Evolutionary conservation across 2,797 vertebrate species (phyloP).

Genomic region (Xenentodon cancila): DNA sequence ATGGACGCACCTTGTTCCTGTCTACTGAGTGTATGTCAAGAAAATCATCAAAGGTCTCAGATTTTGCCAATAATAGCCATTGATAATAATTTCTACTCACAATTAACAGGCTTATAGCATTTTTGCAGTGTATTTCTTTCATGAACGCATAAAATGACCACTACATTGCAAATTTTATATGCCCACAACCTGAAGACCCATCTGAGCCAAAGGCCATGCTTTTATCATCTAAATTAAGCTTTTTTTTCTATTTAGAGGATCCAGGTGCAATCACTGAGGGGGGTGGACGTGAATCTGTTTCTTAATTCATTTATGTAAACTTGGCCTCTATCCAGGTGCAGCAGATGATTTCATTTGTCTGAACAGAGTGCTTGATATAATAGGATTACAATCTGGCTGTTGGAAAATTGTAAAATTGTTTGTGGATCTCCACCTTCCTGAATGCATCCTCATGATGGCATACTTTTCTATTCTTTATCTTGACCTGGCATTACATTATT

Average conservation of each 20-base stretch:
- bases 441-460: constrained; percentile 55
- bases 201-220: constrained; percentile 37
- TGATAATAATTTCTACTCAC: constrained; percentile 13
- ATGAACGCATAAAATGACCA: constrained; percentile 16
- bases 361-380: constrained; percentile 75
- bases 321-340: constrained; percentile 76
- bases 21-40: too few relatives aligned
- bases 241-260: constrained; percentile 61
- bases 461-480: constrained; percentile 26
- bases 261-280: constrained; percentile 72
- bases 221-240: constrained; percentile 68
- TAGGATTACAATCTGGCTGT: constrained; percentile 77
- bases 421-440: constrained; percentile 59
- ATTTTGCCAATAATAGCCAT: constrained; percentile 2
- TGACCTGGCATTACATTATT: constrained; percentile 23
- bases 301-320: constrained; percentile 81
- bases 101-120: background rate
- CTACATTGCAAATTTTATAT: constrained; percentile 20
- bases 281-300: constrained; percentile 77
- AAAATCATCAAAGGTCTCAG: constrained; percentile 10
- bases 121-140: constrained; percentile 4
- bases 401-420: constrained; percentile 55
- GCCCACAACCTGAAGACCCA: constrained; percentile 21
- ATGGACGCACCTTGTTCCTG: too few relatives aligned
- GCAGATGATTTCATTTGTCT: constrained; percentile 81